Percentiles rank a stretch among this genome's conserved stretches.
Conservation (phyloP, 2,888 invertebrate species). For the Chrysolina americana region DNA sequence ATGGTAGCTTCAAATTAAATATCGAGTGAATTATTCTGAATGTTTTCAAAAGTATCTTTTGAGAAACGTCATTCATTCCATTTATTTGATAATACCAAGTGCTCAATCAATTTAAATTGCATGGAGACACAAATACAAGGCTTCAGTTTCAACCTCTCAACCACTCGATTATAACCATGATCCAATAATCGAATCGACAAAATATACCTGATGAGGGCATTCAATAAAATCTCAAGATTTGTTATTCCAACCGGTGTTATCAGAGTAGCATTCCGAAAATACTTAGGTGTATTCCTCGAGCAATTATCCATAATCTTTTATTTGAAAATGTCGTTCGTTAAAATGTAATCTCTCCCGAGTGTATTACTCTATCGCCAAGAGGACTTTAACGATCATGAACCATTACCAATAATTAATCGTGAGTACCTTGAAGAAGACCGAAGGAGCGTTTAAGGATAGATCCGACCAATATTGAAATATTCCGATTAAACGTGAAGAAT, state of each 20-base stretch:
- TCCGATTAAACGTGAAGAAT: slow-evolving; percentile 23
- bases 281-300: background rate
- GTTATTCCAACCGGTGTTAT: background rate
- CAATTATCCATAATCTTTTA: slow-evolving; percentile 30
- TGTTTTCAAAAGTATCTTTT: no score
- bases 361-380: slow-evolving; percentile 32
- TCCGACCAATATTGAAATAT: slow-evolving; percentile 28
- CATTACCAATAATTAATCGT: slow-evolving; percentile 35
- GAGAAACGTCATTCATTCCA: no score
- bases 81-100: no score
- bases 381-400: slow-evolving; percentile 33
- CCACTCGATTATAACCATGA: no score
- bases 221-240: background rate
- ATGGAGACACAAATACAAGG: no score
- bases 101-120: no score
- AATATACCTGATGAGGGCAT: background rate
- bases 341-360: slow-evolving; percentile 33
- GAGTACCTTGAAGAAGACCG: slow-evolving; percentile 31
- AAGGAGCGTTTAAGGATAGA: slow-evolving; percentile 27
- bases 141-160: no score
- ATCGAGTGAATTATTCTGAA: no score
- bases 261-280: slow-evolving; percentile 10
- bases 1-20: no score
- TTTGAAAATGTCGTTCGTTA: slow-evolving; percentile 31
- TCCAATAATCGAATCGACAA: no score